Evolutionary conservation across 53 echinoderm and acorn worm genomes (phyloP).

Genomic region (Actinopyga echinites): DNA sequence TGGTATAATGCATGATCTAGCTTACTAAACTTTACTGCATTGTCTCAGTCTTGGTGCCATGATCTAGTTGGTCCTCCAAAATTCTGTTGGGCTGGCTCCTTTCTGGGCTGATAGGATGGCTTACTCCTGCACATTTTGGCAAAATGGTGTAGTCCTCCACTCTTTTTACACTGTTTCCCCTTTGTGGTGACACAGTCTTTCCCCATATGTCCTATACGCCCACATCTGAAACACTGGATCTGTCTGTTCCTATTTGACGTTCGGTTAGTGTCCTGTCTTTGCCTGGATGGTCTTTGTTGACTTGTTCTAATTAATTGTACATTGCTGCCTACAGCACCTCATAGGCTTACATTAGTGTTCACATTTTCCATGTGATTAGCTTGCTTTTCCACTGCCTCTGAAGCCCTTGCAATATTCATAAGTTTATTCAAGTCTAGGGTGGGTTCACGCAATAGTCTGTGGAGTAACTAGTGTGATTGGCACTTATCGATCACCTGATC

Average conservation of each 20-base stretch:
- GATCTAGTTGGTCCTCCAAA: not conserved
- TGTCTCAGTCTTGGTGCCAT: not conserved
- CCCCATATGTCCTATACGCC: no score
- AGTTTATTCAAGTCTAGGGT: no score
- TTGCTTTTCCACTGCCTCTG: no score
- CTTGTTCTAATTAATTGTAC: no score
- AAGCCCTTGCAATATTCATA: no score
- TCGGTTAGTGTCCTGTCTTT: no score
- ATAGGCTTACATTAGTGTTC: no score
- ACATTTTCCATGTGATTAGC: no score
- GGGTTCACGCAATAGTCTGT: slow-evolving; percentile 52
- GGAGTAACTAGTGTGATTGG: slow-evolving; percentile 25
- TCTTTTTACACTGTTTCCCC: not conserved
- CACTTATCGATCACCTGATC: slow-evolving; percentile 69
- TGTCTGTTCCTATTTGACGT: not conserved
- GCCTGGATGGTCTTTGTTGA: no score
- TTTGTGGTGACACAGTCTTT: not conserved
- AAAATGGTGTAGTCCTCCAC: not conserved
- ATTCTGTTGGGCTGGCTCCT: not conserved
- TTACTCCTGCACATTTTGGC: not conserved
- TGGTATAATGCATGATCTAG: not conserved
- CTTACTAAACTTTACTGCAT: not conserved
- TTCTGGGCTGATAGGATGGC: not conserved
- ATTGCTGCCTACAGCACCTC: no score
- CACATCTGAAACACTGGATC: not conserved